Evolutionary conservation across 2,888 invertebrate genomes (phyloP), one percentile per base, ranked within the genome.

Genomic region (Epiperipatus broadwayi): DNA sequence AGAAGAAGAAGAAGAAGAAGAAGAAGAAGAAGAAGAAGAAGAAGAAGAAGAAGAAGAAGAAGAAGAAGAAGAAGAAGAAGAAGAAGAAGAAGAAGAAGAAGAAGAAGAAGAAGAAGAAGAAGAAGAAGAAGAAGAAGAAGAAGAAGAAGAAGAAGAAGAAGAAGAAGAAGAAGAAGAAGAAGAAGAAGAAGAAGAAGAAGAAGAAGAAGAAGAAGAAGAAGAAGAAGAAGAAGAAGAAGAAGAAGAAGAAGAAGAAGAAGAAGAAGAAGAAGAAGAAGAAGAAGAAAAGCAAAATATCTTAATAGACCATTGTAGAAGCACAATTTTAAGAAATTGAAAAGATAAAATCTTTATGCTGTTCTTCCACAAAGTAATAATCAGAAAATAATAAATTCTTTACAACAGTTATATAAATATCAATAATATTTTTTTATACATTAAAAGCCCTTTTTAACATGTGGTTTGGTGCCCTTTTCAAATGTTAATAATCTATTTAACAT

Each of bases 311-410:
- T 15, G 3, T 29, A 29, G 29, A 15, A 29, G 29, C 15, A 29
- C 5, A 15, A 29, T 14, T 29, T 15, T 14, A 15, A 29, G 29
- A n/a, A n/a, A n/a, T n/a, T n/a, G n/a, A n/a, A 49, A 33, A 48
- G 47, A 34, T 2, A 31, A 39, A n/a, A n/a, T n/a, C n/a, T n/a
- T n/a, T n/a, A n/a, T n/a, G n/a, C n/a, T n/a, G n/a, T n/a, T n/a
- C n/a, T n/a, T n/a, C n/a, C n/a, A n/a, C n/a, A n/a, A n/a, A n/a
- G n/a, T n/a, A n/a, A n/a, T n/a, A n/a, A n/a, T n/a, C n/a, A n/a
- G n/a, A n/a, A n/a, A n/a, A n/a, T n/a, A n/a, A n/a, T n/a, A n/a
- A n/a, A n/a, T n/a, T n/a, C n/a, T n/a, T n/a, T n/a, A n/a, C n/a
- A n/a, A n/a, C n/a, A n/a, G n/a, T n/a, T n/a, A n/a, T n/a, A n/a